phyloP scores from a whole-genome alignment of 2,888 invertebrate species.

The Drosophila prolongata region DNA sequence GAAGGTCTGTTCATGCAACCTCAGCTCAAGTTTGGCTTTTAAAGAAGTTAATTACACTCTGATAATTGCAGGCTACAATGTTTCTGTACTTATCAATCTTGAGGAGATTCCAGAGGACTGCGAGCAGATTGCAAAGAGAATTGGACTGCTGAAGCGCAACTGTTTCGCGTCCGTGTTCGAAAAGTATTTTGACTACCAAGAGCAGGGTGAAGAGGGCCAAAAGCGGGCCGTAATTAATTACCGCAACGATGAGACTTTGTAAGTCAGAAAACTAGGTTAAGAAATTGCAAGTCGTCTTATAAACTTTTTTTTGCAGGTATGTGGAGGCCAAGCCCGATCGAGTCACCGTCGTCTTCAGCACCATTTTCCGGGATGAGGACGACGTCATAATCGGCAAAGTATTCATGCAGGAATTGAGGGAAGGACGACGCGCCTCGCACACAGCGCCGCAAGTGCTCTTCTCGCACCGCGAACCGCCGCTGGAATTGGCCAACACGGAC shows the following conservation, averaged over 20 bases:
- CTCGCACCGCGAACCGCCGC: slow-evolving; percentile 97
- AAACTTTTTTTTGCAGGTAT: slow-evolving; percentile 88
- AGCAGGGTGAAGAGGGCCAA: slow-evolving; percentile 94
- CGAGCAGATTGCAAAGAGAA: slow-evolving; percentile 94
- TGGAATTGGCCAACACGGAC: slow-evolving; percentile 96
- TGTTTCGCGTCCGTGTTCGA: slow-evolving; percentile 99
- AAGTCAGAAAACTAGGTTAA: slow-evolving; percentile 82
- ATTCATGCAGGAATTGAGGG: slow-evolving; percentile 99
- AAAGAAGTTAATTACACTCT: not conserved
- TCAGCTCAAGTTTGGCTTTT: not conserved
- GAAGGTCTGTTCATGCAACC: slow-evolving; percentile 86
- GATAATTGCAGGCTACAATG: slow-evolving; percentile 91
- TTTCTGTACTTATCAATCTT: slow-evolving; percentile 96
- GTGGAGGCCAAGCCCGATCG: slow-evolving; percentile 99
- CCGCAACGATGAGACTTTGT: slow-evolving; percentile 99
- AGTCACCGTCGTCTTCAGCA: slow-evolving; percentile 99
- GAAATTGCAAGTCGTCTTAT: not conserved
- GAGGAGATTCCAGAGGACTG: slow-evolving; percentile 96
- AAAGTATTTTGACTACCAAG: slow-evolving; percentile 99
- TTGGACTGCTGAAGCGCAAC: slow-evolving; percentile 97
- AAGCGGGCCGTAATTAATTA: slow-evolving; percentile 99
- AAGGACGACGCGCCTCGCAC: slow-evolving; percentile 97
- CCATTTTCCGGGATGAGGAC: slow-evolving; percentile 98
- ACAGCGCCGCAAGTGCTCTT: slow-evolving; percentile 96
- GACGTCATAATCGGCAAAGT: slow-evolving; percentile 99